Conservation (phyloP, 2,113 vertebrate genomes). For the Ranitomeya imitator region DNA sequence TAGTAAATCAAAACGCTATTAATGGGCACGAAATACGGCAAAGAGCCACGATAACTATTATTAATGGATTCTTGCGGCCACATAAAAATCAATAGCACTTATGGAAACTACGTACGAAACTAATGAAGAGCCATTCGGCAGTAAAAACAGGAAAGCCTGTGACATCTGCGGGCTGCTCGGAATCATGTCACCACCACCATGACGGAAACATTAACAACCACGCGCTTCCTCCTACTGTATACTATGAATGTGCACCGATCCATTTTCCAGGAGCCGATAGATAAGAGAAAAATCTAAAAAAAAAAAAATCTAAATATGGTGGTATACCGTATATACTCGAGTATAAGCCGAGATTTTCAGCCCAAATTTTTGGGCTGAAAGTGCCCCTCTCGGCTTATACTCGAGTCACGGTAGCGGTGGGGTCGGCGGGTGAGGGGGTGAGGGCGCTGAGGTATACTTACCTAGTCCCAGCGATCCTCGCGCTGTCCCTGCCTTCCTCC, state of each 20-base stretch:
- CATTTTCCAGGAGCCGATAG: background rate
- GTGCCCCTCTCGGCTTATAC: too few relatives aligned
- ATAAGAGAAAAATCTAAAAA: background rate
- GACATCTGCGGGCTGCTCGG: constrained; percentile 16
- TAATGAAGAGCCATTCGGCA: constrained; percentile 10
- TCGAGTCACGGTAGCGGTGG: too few relatives aligned
- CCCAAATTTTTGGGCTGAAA: too few relatives aligned
- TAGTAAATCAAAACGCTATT: background rate
- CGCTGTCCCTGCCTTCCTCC: too few relatives aligned
- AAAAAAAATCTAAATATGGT: background rate
- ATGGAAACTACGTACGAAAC: background rate
- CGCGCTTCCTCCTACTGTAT: constrained; percentile 35
- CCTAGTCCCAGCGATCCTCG: too few relatives aligned
- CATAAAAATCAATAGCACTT: constrained; percentile 44
- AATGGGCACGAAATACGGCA: background rate
- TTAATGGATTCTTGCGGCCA: background rate
- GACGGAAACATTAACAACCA: constrained; percentile 49
- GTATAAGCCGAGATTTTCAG: too few relatives aligned
- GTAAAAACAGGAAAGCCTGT: constrained; percentile 44
- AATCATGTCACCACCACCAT: constrained; percentile 1
- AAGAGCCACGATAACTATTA: constrained; percentile 1
- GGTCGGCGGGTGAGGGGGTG: too few relatives aligned
- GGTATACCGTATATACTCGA: too few relatives aligned
- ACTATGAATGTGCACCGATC: background rate
- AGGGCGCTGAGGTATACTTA: too few relatives aligned